These are phyloP conservation scores for Thumatha senex DNA, from an alignment of 2,888 invertebrate genomes.

Conservation along the genomic window DNA sequence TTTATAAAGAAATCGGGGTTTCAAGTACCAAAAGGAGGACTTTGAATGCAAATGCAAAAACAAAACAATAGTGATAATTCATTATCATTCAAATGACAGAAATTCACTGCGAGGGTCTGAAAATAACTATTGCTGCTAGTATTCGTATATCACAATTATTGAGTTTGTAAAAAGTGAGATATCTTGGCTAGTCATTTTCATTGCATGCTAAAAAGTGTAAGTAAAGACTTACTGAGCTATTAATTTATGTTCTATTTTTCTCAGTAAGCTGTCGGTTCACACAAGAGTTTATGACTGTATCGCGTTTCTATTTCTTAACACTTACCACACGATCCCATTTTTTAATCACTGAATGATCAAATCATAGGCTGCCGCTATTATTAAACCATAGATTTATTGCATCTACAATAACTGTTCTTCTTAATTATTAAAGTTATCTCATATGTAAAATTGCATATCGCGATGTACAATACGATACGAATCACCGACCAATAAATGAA, in stretches of 20 bases:
- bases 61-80: too few species aligned
- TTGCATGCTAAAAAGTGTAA: too few species aligned
- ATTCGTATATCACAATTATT: too few species aligned
- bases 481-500: slow-evolving; percentile 51
- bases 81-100: too few species aligned
- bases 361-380: slow-evolving; percentile 15
- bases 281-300: background rate
- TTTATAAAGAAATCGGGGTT: too few species aligned
- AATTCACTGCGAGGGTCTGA: too few species aligned
- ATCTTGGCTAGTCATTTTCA: too few species aligned
- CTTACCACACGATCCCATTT: slow-evolving; percentile 6
- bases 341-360: slow-evolving; percentile 11
- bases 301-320: slow-evolving; percentile 4
- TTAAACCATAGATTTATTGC: slow-evolving; percentile 26
- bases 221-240: too few species aligned
- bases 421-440: slow-evolving; percentile 31
- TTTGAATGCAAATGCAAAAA: too few species aligned
- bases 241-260: background rate
- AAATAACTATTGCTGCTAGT: too few species aligned
- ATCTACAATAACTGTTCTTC: slow-evolving; percentile 10
- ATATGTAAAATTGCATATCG: slow-evolving; percentile 31
- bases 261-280: background rate
- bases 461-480: slow-evolving; percentile 54
- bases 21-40: too few species aligned
- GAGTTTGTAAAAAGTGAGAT: too few species aligned